Base-by-base conservation (phyloP, 2,888 invertebrate genomes). In the Rhogogaster chlorosoma region DNA sequence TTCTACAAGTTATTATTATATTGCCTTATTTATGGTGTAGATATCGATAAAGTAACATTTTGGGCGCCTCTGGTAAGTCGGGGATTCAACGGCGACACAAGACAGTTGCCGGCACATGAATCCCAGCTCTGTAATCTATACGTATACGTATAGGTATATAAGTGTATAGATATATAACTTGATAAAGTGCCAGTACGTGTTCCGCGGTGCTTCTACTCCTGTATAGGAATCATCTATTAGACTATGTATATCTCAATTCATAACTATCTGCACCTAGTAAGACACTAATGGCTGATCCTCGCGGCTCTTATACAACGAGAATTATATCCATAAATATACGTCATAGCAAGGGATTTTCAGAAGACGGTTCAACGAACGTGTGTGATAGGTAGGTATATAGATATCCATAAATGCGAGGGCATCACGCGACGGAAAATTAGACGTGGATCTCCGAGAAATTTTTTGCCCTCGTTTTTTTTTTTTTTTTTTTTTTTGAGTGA, bases 241-340 rank as follows among this genome's bases (percentile, higher is more conserved):
- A 73, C 42, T 73, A 73, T 67, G 26, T 67, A 67, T 6, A 73
- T 73, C 71, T 73, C 71, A 73, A 73, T 73, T 73, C 71, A 22
- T 42, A 42, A 73, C 42, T 42, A 73, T 73, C 70, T 36, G 22
- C 70, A 70, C 70, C 70, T 70, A 70, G 26, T n/a, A 29, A 70
- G 36, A 70, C 70, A 70, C 70, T 32, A 36, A 36, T 29, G 70
- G 32, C n/a, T 36, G 29, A 73, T 73, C 71, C 71, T n/a, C 38
- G 71, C n/a, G n/a, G 18, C 29, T 22, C 26, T 10, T 38, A 29
- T 67, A 67, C 10, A 29, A 67, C 36, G n/a, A 22, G 61, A 61
- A 61, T 61, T 61, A 26, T 22, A 26, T 61, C 61, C 2, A 61
- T 61, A 61, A 61, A 61, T 26, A 61, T 10, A n/a, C 22, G 42